These are phyloP conservation scores for Melanchra persicariae DNA, from an alignment of 2,888 invertebrate genomes.

Conservation along the genomic window DNA sequence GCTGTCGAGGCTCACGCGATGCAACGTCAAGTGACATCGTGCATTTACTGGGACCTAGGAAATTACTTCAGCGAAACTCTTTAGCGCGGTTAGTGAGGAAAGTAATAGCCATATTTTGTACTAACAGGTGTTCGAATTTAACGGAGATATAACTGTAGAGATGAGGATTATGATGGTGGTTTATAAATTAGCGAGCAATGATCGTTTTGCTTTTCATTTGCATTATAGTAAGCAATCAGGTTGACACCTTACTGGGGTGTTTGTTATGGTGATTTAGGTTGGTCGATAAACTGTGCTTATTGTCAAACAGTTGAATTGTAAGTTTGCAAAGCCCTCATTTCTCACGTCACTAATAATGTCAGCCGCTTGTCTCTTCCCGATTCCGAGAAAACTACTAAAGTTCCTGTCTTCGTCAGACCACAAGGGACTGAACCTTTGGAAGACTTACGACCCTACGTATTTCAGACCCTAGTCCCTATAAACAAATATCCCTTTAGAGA, in stretches of 20 bases:
- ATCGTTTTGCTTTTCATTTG: not conserved
- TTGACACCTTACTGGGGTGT: not conserved
- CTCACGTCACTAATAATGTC: not conserved
- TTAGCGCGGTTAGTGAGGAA: slow-evolving; percentile 36
- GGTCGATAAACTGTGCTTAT: too few species aligned
- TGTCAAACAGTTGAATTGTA: too few species aligned
- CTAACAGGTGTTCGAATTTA: slow-evolving; percentile 43
- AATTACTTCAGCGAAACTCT: slow-evolving; percentile 53
- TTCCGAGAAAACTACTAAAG: slow-evolving; percentile 8
- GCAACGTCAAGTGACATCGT: slow-evolving; percentile 61
- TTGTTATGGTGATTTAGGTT: not conserved
- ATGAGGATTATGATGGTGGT: slow-evolving; percentile 2
- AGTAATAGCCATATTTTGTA: slow-evolving; percentile 46
- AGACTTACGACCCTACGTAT: slow-evolving; percentile 34
- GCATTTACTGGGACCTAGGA: slow-evolving; percentile 51
- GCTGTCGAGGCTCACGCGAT: slow-evolving; percentile 68
- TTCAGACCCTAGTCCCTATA: slow-evolving; percentile 3
- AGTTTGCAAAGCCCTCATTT: too few species aligned
- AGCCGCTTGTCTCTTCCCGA: not conserved
- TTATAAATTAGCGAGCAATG: not conserved
- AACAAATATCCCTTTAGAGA: slow-evolving; percentile 28
- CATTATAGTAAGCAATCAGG: not conserved
- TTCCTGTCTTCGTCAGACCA: slow-evolving; percentile 34
- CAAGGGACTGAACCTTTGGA: slow-evolving; percentile 40
- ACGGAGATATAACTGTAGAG: slow-evolving; percentile 9